These are phyloP conservation scores for Miniopterus natalensis DNA, from an alignment of 2,113 vertebrate species.

Conservation along the genomic window DNA sequence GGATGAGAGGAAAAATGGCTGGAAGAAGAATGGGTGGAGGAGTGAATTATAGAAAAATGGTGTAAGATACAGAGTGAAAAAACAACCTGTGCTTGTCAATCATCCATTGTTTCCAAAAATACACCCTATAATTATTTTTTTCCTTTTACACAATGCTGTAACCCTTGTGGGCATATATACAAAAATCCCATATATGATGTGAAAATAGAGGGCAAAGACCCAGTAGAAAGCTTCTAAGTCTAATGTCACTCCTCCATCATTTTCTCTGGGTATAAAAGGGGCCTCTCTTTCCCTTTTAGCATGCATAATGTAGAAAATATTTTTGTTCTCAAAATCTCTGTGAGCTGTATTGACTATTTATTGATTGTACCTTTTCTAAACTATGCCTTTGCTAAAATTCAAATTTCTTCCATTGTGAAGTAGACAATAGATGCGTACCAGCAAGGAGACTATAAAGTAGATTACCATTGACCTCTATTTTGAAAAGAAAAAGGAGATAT, in stretches of 20 bases:
- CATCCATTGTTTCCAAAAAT: neutral
- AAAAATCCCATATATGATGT: neutral
- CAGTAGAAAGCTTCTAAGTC: neutral
- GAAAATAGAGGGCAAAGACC: conserved; percentile 35
- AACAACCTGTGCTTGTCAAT: neutral
- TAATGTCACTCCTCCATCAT: conserved; percentile 43
- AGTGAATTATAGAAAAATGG: neutral
- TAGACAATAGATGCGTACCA: conserved; percentile 23
- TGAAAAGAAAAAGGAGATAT: neutral
- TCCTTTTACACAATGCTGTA: neutral
- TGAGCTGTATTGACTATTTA: conserved; percentile 40
- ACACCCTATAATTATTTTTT: neutral
- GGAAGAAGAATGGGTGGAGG: neutral
- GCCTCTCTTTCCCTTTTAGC: neutral
- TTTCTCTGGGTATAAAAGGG: neutral
- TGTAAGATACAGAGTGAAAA: neutral
- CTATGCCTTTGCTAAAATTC: conserved; percentile 52
- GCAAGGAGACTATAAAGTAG: neutral
- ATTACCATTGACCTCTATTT: conserved; percentile 50
- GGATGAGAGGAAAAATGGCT: neutral
- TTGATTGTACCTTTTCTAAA: conserved; percentile 64
- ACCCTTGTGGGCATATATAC: neutral
- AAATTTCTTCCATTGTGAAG: conserved; percentile 49
- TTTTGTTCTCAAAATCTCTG: conserved; percentile 51
- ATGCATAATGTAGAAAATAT: conserved; percentile 2